Base-by-base conservation (phyloP, 2,113 vertebrate genomes). In the Mastomys natalensis region DNA sequence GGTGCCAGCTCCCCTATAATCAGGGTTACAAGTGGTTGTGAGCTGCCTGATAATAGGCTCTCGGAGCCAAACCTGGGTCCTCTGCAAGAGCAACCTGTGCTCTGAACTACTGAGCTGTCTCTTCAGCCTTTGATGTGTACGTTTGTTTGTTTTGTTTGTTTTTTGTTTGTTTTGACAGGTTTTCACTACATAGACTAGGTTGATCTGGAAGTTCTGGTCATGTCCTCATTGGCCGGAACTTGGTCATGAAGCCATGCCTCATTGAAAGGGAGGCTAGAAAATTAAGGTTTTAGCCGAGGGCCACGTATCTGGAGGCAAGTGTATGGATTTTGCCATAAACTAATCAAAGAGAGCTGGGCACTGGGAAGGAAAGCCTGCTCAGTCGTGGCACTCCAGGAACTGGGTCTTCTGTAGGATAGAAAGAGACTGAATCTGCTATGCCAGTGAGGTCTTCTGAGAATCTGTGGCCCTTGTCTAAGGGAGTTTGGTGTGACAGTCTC, bases 211-310 rank as follows among this genome's bases (percentile, higher is more conserved):
- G 70, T 77, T 87, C 51, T 81, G 40, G n/a, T 91, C 21, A 81
- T 31, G 51, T 55, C 51, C 12, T 76, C 29, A 29, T n/a, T 93
- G 96, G 48, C 53, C 73, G 91, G 62, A 91, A 90, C 31, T 60
- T 68, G 24, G 51, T 88, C 72, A 5, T 58, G 66, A 64, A 60
- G 21, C 43, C 10, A 2, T 84, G 37, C 64, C n/a, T 92, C 3
- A 0, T 43, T 88, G 60, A 31, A 62, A 34, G 62, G 70, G 29
- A 55, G 11, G 5, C 76, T 95, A 37, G 60, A 53, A 92, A 92
- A 73, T 90, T 10, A 87, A 66, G 60, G 64, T 87, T 97, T 88
- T 73, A 60, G 22, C 16, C 0, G 22, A 94, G 91, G 73, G 24
- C 72, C 45, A 13, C 31, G 0, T 43, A 22, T 89, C 53, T 62